A percentile compares a stretch with the other conserved stretches of the same genome.
Evolutionary conservation across 1,140 invertebrate species (phyloP).

Genomic region (Plutomurus gul): DNA sequence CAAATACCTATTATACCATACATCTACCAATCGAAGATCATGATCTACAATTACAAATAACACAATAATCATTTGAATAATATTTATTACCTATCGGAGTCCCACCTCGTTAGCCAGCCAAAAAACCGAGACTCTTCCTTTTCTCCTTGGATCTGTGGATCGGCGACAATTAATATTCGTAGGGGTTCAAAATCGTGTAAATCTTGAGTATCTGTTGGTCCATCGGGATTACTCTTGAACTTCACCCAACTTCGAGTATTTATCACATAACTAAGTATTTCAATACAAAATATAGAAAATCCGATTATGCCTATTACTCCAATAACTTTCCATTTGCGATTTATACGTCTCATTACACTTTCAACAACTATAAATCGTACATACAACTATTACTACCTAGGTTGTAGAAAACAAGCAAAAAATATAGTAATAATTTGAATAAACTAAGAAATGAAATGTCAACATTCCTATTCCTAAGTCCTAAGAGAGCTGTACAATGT

Average conservation of each 20-base stretch:
- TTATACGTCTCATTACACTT: conserved; percentile 14
- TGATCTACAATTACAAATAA: not conserved
- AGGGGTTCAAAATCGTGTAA: conserved; percentile 60
- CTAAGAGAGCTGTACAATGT: not conserved
- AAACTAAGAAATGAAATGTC: not conserved
- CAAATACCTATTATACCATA: not conserved
- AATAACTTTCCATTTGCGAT: conserved; percentile 18
- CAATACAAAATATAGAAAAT: conserved; percentile 39
- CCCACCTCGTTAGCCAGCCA: conserved; percentile 68
- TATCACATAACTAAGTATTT: conserved; percentile 45
- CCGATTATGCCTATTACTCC: conserved; percentile 1
- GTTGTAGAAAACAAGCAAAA: not conserved
- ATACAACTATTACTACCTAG: not conserved
- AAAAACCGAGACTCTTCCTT: conserved; percentile 67
- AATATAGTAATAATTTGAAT: not conserved
- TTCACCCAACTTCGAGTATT: conserved; percentile 36
- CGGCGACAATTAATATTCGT: conserved; percentile 81
- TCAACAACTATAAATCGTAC: not conserved
- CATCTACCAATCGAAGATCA: not conserved
- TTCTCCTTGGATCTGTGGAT: conserved; percentile 77
- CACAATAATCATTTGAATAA: not conserved
- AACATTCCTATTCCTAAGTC: not conserved
- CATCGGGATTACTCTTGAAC: not conserved
- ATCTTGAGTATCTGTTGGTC: not conserved
- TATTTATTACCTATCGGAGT: conserved; percentile 73